A percentile compares a stretch with the other conserved stretches of the same genome.
phyloP scores from a whole-genome alignment of 2,888 invertebrate species.

The Mechanitis messenoides region DNA sequence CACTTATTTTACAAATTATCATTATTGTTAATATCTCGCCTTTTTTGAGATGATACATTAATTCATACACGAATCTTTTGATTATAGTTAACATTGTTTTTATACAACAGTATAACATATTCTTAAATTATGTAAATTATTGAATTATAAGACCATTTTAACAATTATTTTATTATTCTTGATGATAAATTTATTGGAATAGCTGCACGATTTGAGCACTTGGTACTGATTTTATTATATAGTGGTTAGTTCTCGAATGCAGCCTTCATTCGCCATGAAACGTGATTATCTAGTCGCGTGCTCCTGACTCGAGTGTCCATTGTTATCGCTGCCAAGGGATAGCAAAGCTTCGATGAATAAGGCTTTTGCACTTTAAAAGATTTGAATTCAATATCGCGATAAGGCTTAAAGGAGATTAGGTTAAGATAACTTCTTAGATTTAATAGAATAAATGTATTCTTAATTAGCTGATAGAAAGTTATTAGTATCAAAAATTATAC shows the following conservation, averaged over 20 bases:
- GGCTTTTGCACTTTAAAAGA: slow-evolving; percentile 10
- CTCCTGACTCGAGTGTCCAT: slow-evolving; percentile 22
- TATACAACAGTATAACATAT: no score
- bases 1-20: slow-evolving; percentile 8
- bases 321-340: slow-evolving; percentile 26
- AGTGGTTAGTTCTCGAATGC: slow-evolving; percentile 27
- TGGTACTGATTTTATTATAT: slow-evolving; percentile 3
- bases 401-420: background rate
- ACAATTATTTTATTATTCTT: no score
- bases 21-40: background rate
- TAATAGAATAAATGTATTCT: no score
- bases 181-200: background rate
- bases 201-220: background rate
- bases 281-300: slow-evolving; percentile 38
- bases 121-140: no score
- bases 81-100: no score
- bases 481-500: no score
- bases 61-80: no score
- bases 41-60: background rate
- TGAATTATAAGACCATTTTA: no score
- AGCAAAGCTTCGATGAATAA: slow-evolving; percentile 16
- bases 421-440: no score
- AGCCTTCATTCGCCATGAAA: slow-evolving; percentile 36
- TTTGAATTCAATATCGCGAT: slow-evolving; percentile 11
- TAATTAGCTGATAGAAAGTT: no score